Base-by-base conservation (phyloP, 2,113 vertebrate species). In the Tragulus kanchil region DNA sequence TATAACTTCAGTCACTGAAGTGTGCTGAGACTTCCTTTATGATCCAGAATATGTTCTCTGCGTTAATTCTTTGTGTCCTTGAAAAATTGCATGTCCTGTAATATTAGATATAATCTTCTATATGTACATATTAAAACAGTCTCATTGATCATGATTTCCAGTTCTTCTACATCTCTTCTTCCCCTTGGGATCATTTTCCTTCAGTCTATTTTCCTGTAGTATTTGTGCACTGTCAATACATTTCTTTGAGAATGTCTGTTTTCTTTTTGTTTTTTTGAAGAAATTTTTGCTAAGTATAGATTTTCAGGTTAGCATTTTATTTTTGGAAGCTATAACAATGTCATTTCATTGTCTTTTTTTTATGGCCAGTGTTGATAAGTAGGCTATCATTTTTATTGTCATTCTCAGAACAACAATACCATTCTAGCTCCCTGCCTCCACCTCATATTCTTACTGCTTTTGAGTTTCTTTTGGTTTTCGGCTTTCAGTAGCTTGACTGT, bases 1-100 rank as follows among this genome's bases (percentile, higher is more conserved):
- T 52, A 65, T 84, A 36, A 91, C 31, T 95, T 87, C 21, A 65
- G 4, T 90, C 17, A 81, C 78, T 50, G n/a, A 90, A 95, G 54
- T 59, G 16, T 62, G 17, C 48, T 90, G 54, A 79, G 25, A 88
- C 31, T 84, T 73, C 11, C 42, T 56, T 85, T 95, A 78, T 84
- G 25, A 3, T 62, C 3, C 21, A 85, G 48, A 75, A 83, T 82
- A 89, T 81, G 45, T 36, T 86, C 28, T 48, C 0, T 89, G 17
- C 82, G n/a, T 89, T 91, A 73, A 6, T 48, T 45, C 11, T 23
- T 26, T 90, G 21, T 42, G 0, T 6, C 64, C 5, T 77, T 78
- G 48, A 86, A 88, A 85, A 81, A 42, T 21, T 52, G 19, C 21
- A 73, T 67, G 62, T 69, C 64, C 28, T 67, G 14, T 4, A 42